Percentiles rank a stretch among this genome's conserved stretches.
phyloP scores from a whole-genome alignment of 2,888 invertebrate species.

The Aethes cnicana region DNA sequence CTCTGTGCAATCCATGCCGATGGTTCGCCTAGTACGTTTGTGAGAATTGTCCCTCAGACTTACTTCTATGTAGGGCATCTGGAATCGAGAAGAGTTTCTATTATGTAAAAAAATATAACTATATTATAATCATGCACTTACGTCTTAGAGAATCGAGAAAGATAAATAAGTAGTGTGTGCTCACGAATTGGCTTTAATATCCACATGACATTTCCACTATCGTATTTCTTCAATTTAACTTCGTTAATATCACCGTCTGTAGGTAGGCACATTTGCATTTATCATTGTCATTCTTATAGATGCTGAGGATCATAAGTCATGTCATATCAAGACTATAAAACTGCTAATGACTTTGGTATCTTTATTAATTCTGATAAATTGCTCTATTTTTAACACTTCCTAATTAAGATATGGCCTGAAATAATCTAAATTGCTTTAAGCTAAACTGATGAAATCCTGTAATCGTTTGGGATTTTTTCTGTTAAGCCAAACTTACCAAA shows the following conservation, averaged over 20 bases:
- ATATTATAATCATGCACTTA: too few species aligned
- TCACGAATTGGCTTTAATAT: too few species aligned
- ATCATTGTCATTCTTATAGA: neutral
- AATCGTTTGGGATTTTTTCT: too few species aligned
- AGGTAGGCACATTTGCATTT: conserved; percentile 5
- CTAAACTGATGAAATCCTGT: too few species aligned
- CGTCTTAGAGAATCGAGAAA: too few species aligned
- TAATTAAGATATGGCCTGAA: too few species aligned
- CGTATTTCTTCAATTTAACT: too few species aligned
- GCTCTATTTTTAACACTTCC: conserved; percentile 13
- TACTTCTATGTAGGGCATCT: conserved; percentile 81
- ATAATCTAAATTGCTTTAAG: too few species aligned
- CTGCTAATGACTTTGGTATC: conserved; percentile 5
- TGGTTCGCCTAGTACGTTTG: conserved; percentile 88
- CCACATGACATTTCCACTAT: too few species aligned
- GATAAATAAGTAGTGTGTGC: too few species aligned
- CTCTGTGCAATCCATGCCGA: conserved; percentile 92
- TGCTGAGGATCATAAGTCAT: conserved; percentile 5
- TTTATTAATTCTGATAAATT: conserved; percentile 21
- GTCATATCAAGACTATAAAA: conserved; percentile 15
- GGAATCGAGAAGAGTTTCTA: conserved; percentile 41
- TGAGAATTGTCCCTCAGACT: conserved; percentile 76
- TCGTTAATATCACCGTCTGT: too few species aligned
- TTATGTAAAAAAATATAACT: neutral
- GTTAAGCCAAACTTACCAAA: conserved; percentile 77